Evolutionary conservation across 2,113 vertebrate species (phyloP).

Genomic region (Thryonomys swinderianus): DNA sequence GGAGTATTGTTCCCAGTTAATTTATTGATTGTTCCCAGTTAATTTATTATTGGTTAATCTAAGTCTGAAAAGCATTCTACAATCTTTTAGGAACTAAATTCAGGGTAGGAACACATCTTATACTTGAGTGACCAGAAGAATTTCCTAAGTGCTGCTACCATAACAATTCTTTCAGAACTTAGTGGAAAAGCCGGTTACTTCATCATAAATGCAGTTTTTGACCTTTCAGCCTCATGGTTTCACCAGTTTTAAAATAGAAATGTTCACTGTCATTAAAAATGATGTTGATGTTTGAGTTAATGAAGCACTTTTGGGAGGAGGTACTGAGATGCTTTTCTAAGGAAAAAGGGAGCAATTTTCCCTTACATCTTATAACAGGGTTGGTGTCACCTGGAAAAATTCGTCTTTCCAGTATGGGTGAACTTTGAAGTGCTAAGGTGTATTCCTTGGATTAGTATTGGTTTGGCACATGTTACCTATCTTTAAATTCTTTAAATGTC

Average conservation of each 20-base stretch:
- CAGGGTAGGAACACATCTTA: not conserved
- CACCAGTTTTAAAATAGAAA: slow-evolving; percentile 45
- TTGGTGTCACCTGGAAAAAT: slow-evolving; percentile 53
- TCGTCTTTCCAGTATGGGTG: not conserved
- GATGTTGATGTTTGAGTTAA: slow-evolving; percentile 22
- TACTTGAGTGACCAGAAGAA: not conserved
- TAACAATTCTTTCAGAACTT: not conserved
- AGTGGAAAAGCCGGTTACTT: not conserved
- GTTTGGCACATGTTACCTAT: not conserved
- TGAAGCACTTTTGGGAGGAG: slow-evolving; percentile 31
- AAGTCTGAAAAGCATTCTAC: not conserved
- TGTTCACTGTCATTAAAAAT: slow-evolving; percentile 22
- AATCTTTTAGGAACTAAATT: not conserved
- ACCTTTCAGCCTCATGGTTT: slow-evolving; percentile 5
- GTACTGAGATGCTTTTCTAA: slow-evolving; percentile 22
- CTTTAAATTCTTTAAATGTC: slow-evolving; percentile 66
- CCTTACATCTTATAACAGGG: not conserved
- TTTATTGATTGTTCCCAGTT: slow-evolving; percentile 35
- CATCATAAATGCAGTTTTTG: not conserved
- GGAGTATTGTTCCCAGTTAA: slow-evolving; percentile 23
- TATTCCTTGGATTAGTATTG: slow-evolving; percentile 1
- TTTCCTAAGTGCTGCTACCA: not conserved
- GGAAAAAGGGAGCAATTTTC: not conserved
- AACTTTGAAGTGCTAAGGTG: slow-evolving; percentile 28
- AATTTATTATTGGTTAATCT: slow-evolving; percentile 13